A percentile compares a stretch with the other conserved stretches of the same genome.
These are phyloP conservation scores for Calypte anna DNA, from an alignment of 2,113 vertebrate species.

Conservation along the genomic window DNA sequence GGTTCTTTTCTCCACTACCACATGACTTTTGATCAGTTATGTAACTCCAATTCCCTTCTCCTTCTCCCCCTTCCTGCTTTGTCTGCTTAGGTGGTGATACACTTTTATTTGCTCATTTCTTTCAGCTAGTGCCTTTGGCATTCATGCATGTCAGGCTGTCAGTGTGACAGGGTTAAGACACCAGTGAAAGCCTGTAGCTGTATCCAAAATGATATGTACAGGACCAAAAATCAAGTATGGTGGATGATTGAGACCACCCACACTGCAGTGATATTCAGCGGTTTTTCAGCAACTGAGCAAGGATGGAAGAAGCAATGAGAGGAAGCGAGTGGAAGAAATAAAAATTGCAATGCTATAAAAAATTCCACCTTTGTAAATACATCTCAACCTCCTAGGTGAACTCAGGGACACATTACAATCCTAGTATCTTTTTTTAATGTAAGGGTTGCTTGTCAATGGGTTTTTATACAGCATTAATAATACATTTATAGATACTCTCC, in stretches of 20 bases:
- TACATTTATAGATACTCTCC: slow-evolving; percentile 49
- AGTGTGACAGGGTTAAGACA: neutral
- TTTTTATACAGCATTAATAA: slow-evolving; percentile 66
- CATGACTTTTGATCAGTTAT: neutral
- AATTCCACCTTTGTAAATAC: neutral
- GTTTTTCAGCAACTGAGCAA: neutral
- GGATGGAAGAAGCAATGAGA: neutral
- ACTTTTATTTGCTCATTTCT: neutral
- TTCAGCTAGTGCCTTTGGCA: neutral
- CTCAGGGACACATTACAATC: neutral
- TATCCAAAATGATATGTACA: neutral
- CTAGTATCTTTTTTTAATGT: slow-evolving; percentile 14
- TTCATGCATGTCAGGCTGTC: neutral
- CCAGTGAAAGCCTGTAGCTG: neutral
- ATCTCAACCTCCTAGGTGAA: slow-evolving; percentile 18
- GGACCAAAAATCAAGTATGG: neutral
- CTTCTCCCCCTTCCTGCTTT: neutral
- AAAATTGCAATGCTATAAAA: neutral
- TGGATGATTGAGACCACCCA: rapidly evolving
- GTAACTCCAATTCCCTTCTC: neutral
- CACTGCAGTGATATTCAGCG: neutral
- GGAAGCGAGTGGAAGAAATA: neutral
- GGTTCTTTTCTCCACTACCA: neutral
- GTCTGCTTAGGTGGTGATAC: neutral
- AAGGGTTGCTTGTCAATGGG: slow-evolving; percentile 53